Conservation (phyloP, 2,113 vertebrate genomes). For the Physeter macrocephalus region DNA sequence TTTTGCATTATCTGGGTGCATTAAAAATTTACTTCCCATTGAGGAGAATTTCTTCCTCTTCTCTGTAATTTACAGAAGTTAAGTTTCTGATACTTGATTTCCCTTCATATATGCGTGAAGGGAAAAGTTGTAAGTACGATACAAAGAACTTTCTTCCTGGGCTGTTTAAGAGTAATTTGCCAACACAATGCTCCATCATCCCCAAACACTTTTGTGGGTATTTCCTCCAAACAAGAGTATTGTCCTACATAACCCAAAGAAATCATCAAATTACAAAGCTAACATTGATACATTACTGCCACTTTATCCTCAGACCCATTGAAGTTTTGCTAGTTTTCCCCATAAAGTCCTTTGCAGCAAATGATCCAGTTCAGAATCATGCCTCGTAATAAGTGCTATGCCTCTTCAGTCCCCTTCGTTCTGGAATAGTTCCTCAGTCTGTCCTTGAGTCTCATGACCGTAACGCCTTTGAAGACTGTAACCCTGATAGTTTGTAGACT, state of each 20-base stretch:
- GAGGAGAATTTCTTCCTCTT: not conserved
- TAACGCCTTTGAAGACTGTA: not conserved
- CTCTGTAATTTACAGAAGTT: not conserved
- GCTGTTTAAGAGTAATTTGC: not conserved
- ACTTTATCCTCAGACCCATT: not conserved
- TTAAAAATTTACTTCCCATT: not conserved
- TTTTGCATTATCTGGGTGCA: not conserved
- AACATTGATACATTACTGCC: not conserved
- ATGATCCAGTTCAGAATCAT: not conserved
- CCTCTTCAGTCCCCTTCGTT: not conserved
- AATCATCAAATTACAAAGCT: not conserved
- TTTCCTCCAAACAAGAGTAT: not conserved
- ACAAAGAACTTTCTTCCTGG: not conserved
- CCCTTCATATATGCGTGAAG: not conserved
- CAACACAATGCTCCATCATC: not conserved
- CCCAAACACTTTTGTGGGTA: not conserved
- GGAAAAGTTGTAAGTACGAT: not conserved
- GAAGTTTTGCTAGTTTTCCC: not conserved
- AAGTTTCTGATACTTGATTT: not conserved
- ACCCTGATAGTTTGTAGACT: not conserved
- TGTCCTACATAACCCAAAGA: not conserved
- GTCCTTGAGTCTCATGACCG: not conserved
- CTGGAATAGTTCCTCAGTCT: not conserved
- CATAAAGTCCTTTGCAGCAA: not conserved
- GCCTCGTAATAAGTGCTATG: not conserved